phyloP scores from a whole-genome alignment of 2,888 invertebrate species.

The Cylindroiulus punctatus region DNA sequence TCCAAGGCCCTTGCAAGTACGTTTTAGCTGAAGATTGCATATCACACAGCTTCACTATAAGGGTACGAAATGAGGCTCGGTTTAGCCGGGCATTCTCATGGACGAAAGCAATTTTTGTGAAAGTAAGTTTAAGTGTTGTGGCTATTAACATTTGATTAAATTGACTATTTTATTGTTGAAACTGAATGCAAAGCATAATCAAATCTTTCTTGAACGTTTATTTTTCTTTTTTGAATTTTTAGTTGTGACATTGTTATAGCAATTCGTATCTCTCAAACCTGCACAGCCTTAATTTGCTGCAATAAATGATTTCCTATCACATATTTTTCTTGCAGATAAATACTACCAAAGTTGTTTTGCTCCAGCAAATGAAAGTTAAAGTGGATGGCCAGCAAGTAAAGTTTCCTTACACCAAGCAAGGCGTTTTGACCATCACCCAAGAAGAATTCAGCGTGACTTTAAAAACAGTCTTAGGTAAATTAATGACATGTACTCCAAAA shows the following conservation, averaged over 20 bases:
- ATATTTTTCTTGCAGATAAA: conserved; percentile 67
- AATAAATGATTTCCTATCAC: background rate
- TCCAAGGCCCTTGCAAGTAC: conserved; percentile 91
- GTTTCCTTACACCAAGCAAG: conserved; percentile 73
- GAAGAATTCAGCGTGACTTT: conserved; percentile 66
- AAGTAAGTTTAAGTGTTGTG: conserved; percentile 66
- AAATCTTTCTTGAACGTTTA: too few species aligned
- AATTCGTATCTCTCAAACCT: too few species aligned
- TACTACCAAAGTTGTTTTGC: conserved; percentile 80
- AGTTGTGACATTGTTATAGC: too few species aligned
- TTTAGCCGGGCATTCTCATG: conserved; percentile 85
- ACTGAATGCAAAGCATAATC: too few species aligned
- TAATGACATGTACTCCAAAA: background rate
- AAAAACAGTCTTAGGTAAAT: conserved; percentile 64
- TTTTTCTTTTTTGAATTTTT: too few species aligned
- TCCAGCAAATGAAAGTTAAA: conserved; percentile 85
- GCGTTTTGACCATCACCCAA: conserved; percentile 70
- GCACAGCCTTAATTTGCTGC: too few species aligned
- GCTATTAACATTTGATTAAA: too few species aligned
- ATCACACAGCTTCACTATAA: conserved; percentile 78
- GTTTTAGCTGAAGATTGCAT: conserved; percentile 85
- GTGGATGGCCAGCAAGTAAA: conserved; percentile 81
- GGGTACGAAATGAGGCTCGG: conserved; percentile 88
- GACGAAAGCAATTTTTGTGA: conserved; percentile 87
- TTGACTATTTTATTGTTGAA: too few species aligned